Evolutionary conservation across 2,113 vertebrate genomes (phyloP).

Genomic region (Gasterosteus aculeatus): DNA sequence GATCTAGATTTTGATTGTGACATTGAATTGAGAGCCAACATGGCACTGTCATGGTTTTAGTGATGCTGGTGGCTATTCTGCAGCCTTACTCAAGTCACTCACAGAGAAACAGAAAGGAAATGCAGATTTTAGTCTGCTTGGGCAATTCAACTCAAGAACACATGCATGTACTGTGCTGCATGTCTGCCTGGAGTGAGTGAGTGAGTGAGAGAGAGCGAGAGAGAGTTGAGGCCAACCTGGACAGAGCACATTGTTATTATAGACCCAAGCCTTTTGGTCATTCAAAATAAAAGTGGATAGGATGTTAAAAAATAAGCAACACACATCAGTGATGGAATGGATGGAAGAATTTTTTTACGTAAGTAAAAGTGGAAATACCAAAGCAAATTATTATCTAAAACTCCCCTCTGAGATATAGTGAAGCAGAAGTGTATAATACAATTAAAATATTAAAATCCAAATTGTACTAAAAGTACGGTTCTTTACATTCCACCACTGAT

Average conservation of each 20-base stretch:
- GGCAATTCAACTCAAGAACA: slow-evolving; percentile 10
- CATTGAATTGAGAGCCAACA: slow-evolving; percentile 7
- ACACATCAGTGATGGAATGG: slow-evolving; percentile 11
- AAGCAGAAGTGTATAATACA: background rate
- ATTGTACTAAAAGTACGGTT: background rate
- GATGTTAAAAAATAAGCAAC: slow-evolving; percentile 21
- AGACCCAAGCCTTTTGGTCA: slow-evolving; percentile 17
- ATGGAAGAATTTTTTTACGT: background rate
- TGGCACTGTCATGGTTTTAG: slow-evolving; percentile 11
- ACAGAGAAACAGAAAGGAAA: slow-evolving; percentile 27
- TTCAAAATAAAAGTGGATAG: slow-evolving; percentile 19
- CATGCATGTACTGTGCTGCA: slow-evolving; percentile 13
- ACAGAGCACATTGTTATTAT: slow-evolving; percentile 45
- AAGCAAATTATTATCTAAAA: too few relatives aligned
- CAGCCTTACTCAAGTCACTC: slow-evolving; percentile 43
- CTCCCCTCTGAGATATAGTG: background rate
- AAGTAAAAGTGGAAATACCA: too few relatives aligned
- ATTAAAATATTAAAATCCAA: background rate
- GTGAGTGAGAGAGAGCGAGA: background rate
- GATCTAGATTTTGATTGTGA: slow-evolving; percentile 15
- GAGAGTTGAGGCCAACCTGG: slow-evolving; percentile 7
- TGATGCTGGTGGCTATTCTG: slow-evolving; percentile 12
- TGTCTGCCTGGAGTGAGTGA: background rate
- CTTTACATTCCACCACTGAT: background rate
- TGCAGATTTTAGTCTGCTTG: slow-evolving; percentile 29